phyloP scores from a whole-genome alignment of 2,888 invertebrate genomes.

The Actias luna region DNA sequence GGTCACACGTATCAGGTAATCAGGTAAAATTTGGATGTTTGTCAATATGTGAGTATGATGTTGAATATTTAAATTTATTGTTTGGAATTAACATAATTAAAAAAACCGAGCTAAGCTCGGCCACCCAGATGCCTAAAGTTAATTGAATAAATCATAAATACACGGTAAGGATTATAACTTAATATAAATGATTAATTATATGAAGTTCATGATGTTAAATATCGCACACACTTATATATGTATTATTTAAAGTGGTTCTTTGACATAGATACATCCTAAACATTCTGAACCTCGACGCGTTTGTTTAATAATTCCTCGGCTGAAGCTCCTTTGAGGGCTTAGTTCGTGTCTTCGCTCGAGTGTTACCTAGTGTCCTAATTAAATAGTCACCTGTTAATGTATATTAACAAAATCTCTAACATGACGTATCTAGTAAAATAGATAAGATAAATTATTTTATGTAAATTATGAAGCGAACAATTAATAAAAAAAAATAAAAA shows the following conservation, averaged over 20 bases:
- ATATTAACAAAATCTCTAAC: background rate
- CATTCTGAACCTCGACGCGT: background rate
- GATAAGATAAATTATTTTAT: background rate
- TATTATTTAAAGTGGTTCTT: background rate
- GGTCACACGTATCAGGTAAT: too few relatives aligned
- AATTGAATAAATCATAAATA: background rate
- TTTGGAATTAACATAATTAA: too few relatives aligned
- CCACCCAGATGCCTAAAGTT: too few relatives aligned
- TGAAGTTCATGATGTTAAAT: background rate
- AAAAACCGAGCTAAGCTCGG: too few relatives aligned
- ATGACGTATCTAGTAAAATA: background rate
- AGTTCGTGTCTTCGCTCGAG: background rate
- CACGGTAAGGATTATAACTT: background rate
- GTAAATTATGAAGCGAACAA: too few relatives aligned
- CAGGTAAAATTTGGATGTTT: too few relatives aligned
- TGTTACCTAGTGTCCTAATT: conserved; percentile 2
- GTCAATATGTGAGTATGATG: too few relatives aligned
- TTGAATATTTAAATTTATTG: too few relatives aligned
- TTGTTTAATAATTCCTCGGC: conserved; percentile 3
- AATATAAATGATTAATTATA: background rate
- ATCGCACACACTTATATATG: background rate
- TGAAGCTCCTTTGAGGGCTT: background rate
- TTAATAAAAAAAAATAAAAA: too few relatives aligned
- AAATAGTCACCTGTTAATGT: background rate
- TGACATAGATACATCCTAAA: conserved; percentile 5